Evolutionary conservation across 2,113 vertebrate species (phyloP).

Genomic region (Rhegmatorhina hoffmannsi): DNA sequence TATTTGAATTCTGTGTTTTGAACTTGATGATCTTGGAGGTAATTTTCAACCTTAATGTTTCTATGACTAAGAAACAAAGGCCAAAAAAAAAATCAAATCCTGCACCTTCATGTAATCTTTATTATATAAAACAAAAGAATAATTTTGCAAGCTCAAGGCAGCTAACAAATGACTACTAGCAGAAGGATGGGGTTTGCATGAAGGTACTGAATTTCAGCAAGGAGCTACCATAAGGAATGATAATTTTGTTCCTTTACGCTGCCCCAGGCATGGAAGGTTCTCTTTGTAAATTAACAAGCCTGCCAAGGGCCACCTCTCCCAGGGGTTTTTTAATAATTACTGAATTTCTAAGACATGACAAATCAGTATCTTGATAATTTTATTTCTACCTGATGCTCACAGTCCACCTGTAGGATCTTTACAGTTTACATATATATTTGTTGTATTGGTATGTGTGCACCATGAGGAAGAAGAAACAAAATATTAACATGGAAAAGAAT

Average conservation of each 20-base stretch:
- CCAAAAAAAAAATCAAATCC: neutral
- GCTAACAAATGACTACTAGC: neutral
- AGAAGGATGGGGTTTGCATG: neutral
- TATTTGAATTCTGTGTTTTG: neutral
- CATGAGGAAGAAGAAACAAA: neutral
- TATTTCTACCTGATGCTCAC: neutral
- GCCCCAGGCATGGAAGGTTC: neutral
- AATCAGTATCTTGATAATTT: neutral
- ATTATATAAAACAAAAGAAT: neutral
- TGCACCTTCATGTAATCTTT: neutral
- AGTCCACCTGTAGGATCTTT: neutral
- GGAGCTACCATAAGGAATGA: neutral
- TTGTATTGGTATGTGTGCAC: neutral
- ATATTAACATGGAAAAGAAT: neutral
- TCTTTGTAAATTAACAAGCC: neutral
- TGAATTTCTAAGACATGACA: neutral
- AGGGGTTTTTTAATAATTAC: neutral
- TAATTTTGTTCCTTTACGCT: neutral
- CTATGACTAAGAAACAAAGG: neutral
- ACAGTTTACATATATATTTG: neutral
- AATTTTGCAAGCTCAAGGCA: neutral
- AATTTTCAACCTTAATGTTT: neutral
- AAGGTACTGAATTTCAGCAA: neutral
- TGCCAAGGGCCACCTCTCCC: neutral
- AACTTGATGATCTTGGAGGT: neutral